Evolutionary conservation across 2,797 vertebrate genomes (phyloP).

Genomic region (Telmatherina bonti): DNA sequence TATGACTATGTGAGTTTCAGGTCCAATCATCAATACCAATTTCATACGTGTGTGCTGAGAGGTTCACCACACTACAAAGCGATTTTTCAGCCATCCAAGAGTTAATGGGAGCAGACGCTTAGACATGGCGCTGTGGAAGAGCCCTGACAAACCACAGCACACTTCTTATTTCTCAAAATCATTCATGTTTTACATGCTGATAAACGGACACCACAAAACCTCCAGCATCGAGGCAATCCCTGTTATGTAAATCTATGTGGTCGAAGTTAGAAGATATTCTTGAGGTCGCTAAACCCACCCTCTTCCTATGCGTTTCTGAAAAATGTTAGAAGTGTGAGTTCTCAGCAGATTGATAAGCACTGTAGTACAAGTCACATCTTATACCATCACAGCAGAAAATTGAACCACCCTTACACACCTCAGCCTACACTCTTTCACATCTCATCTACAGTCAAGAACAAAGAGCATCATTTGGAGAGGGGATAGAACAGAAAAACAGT

Average conservation of each 20-base stretch:
- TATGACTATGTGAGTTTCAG: conserved; percentile 65
- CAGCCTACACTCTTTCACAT: conserved; percentile 20
- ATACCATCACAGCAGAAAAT: conserved; percentile 25
- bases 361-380: background rate
- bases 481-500: background rate
- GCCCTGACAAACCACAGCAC: conserved; percentile 54
- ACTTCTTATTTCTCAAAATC: conserved; percentile 39
- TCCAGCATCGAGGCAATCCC: background rate
- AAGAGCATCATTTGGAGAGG: background rate
- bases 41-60: conserved; percentile 23
- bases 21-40: conserved; percentile 40
- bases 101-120: background rate
- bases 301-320: conserved; percentile 22
- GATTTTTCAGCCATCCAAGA: conserved; percentile 6
- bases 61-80: background rate
- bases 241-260: conserved; percentile 20
- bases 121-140: background rate
- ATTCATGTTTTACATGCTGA: conserved; percentile 25
- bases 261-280: background rate
- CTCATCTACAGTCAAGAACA: background rate
- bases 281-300: background rate
- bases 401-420: conserved; percentile 8
- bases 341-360: conserved; percentile 23
- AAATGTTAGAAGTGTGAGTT: conserved; percentile 41
- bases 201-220: conserved; percentile 17